These are phyloP conservation scores for Sarcophaga rosellei DNA, from an alignment of 2,888 invertebrate species.

Conservation along the genomic window DNA sequence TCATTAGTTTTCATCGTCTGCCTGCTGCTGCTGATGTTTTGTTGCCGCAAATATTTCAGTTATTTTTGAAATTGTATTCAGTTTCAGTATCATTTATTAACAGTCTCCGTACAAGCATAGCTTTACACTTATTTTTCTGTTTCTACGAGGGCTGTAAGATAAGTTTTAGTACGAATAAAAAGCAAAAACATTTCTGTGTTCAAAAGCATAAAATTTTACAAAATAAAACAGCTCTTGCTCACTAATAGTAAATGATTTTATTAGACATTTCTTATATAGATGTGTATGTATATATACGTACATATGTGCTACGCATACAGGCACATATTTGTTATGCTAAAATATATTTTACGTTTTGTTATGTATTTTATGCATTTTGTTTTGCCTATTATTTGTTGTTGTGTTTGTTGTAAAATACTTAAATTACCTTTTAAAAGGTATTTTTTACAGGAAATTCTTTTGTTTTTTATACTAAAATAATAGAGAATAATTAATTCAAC, in stretches of 20 bases:
- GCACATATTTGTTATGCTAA: conserved; percentile 6
- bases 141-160: neutral
- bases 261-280: too few relatives aligned
- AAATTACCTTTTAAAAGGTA: conserved; percentile 50
- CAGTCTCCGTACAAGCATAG: conserved; percentile 6
- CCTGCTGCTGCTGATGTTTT: conserved; percentile 23
- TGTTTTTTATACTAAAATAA: neutral
- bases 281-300: too few relatives aligned
- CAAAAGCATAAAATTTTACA: too few relatives aligned
- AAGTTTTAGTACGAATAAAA: neutral
- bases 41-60: conserved; percentile 33
- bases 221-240: too few relatives aligned
- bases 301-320: too few relatives aligned
- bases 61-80: conserved; percentile 43
- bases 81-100: conserved; percentile 41
- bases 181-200: too few relatives aligned
- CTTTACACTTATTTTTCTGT: neutral
- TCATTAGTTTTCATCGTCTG: neutral
- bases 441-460: conserved; percentile 39
- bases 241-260: too few relatives aligned
- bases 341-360: conserved; percentile 49
- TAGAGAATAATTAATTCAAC: conserved; percentile 34
- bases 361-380: conserved; percentile 15
- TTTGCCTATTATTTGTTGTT: neutral
- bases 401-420: conserved; percentile 1